Conservation (phyloP, 2,797 vertebrate genomes). For the Chromobotia macracanthus region DNA sequence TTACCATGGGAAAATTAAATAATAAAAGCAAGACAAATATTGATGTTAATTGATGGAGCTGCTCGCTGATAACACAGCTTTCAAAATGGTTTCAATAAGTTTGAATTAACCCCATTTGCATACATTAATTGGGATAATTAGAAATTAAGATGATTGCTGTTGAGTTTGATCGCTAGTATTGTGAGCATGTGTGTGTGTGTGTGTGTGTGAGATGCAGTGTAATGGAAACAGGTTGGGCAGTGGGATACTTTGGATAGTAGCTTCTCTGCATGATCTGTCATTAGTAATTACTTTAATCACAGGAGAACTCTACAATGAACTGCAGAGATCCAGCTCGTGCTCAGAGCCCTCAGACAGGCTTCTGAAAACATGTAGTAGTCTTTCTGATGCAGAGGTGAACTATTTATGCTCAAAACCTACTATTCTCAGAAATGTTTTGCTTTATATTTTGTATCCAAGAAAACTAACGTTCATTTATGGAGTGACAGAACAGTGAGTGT, state of each 20-base stretch:
- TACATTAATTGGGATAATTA: conserved; percentile 75
- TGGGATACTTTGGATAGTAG: conserved; percentile 41
- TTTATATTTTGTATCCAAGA: not conserved
- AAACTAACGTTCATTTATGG: not conserved
- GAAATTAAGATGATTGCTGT: conserved; percentile 72
- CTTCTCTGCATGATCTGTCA: conserved; percentile 49
- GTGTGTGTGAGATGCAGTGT: conserved; percentile 31
- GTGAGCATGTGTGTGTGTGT: conserved; percentile 44
- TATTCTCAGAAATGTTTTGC: not conserved
- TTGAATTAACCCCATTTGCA: conserved; percentile 77
- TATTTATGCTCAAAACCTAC: not conserved
- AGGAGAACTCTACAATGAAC: conserved; percentile 29
- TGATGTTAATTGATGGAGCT: conserved; percentile 75
- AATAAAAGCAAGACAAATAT: conserved; percentile 77
- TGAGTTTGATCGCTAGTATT: conserved; percentile 58
- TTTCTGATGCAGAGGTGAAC: not conserved
- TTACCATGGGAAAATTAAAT: conserved; percentile 83
- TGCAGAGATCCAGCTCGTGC: conserved; percentile 32
- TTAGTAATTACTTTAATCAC: conserved; percentile 55
- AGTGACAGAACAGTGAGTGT: not conserved
- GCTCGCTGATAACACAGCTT: conserved; percentile 60
- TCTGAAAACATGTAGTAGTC: not conserved
- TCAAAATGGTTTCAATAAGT: conserved; percentile 69
- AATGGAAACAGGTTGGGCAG: conserved; percentile 53
- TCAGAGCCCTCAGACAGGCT: not conserved